These are phyloP conservation scores for Bufo bufo DNA, from an alignment of 2,113 vertebrate genomes.

Conservation along the genomic window DNA sequence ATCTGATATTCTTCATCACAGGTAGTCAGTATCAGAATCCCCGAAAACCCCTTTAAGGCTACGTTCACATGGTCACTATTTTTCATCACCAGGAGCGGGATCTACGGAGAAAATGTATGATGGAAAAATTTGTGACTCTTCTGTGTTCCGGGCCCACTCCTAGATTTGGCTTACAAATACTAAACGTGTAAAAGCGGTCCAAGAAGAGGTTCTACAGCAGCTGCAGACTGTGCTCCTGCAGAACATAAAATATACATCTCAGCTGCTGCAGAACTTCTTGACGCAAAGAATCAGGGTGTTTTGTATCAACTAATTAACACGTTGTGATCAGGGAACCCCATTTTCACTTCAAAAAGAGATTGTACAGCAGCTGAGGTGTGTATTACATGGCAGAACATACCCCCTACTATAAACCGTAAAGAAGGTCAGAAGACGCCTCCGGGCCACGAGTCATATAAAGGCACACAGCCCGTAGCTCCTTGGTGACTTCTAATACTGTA, in stretches of 20 bases:
- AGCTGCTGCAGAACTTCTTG: not conserved
- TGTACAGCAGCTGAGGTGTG: not conserved
- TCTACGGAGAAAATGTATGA: too few relatives aligned
- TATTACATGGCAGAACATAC: not conserved
- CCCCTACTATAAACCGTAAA: not conserved
- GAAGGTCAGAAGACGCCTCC: not conserved
- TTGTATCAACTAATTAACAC: too few relatives aligned
- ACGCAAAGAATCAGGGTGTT: not conserved
- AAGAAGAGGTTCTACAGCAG: not conserved
- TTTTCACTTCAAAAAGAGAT: not conserved
- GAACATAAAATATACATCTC: not conserved
- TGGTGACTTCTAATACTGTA: not conserved
- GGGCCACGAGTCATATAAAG: not conserved
- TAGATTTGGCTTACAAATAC: too few relatives aligned
- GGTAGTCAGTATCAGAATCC: too few relatives aligned
- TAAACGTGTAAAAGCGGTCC: too few relatives aligned
- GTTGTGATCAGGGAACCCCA: not conserved
- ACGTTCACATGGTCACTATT: too few relatives aligned
- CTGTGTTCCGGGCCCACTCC: too few relatives aligned
- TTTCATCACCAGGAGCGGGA: too few relatives aligned
- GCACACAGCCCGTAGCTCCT: not conserved
- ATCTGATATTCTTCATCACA: too few relatives aligned
- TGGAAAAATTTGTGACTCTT: too few relatives aligned
- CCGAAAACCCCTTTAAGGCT: too few relatives aligned
- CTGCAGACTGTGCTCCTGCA: not conserved